A percentile compares a stretch with the other conserved stretches of the same genome.
These are phyloP conservation scores for Lepus oiostolus DNA, from an alignment of 2,797 vertebrate species.

Conservation along the genomic window DNA sequence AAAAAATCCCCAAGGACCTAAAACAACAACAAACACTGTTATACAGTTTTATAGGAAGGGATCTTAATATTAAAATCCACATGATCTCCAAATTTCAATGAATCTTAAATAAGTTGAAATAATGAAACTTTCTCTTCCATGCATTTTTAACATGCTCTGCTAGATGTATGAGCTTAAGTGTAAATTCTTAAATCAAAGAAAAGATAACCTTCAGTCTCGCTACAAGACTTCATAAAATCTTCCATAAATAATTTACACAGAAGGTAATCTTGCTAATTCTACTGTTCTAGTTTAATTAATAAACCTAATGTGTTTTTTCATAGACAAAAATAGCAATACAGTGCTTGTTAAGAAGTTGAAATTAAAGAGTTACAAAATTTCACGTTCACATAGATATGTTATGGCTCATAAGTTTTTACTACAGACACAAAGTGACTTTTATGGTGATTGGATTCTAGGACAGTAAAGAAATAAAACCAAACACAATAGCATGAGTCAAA, in stretches of 20 bases:
- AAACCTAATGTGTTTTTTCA: constrained; percentile 29
- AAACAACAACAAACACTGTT: not conserved
- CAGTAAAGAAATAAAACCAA: constrained; percentile 35
- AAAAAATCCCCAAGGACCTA: not conserved
- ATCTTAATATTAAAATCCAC: constrained; percentile 34
- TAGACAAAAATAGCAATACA: not conserved
- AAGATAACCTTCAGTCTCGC: constrained; percentile 5
- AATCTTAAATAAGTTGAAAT: constrained; percentile 46
- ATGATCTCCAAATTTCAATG: constrained; percentile 18
- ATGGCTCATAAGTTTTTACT: constrained; percentile 53
- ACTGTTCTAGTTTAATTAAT: constrained; percentile 63
- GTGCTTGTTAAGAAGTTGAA: constrained; percentile 3
- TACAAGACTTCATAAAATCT: constrained; percentile 51
- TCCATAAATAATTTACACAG: constrained; percentile 63
- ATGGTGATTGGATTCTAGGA: not conserved
- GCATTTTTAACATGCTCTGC: constrained; percentile 37
- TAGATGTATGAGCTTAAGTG: not conserved
- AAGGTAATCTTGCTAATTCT: constrained; percentile 26
- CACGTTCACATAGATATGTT: not conserved
- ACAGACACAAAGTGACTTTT: not conserved
- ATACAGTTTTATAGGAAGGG: constrained; percentile 37
- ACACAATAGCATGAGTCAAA: not conserved
- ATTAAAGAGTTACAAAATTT: constrained; percentile 37
- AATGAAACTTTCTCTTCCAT: constrained; percentile 8
- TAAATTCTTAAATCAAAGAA: constrained; percentile 57